Evolutionary conservation across 2,888 invertebrate species (phyloP).

Genomic region (Acanthococcus lagerstroemiae): DNA sequence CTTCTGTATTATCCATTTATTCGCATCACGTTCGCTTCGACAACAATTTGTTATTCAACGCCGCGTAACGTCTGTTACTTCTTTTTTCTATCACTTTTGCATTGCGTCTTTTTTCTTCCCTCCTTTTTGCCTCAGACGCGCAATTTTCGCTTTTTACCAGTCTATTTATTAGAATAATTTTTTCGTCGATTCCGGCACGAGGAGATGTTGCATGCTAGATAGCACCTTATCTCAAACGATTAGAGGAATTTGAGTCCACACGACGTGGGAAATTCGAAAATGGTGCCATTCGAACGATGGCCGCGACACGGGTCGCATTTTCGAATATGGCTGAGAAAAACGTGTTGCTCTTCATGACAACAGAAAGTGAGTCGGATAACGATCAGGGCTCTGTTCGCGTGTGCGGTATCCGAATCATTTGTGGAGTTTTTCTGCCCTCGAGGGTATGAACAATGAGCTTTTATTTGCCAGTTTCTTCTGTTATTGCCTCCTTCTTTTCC

Average conservation of each 20-base stretch:
- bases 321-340: not conserved
- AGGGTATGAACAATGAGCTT: no score
- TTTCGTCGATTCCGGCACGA: not conserved
- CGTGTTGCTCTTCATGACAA: not conserved
- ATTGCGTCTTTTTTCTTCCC: not conserved
- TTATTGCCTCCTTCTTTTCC: no score
- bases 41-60: conserved; percentile 29
- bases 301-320: not conserved
- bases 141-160: not conserved
- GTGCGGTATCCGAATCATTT: no score
- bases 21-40: conserved; percentile 18
- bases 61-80: conserved; percentile 25
- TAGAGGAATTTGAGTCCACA: not conserved
- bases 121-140: not conserved
- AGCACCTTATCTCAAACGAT: not conserved
- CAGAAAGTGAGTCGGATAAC: no score
- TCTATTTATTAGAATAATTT: not conserved
- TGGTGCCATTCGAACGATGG: not conserved
- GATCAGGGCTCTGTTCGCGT: no score
- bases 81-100: conserved; percentile 9
- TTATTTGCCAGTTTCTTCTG: no score
- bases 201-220: no score
- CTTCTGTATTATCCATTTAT: conserved; percentile 7
- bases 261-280: not conserved
- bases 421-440: no score